phyloP scores from a whole-genome alignment of 23 tunicate species.

The Ascidia mentula region DNA sequence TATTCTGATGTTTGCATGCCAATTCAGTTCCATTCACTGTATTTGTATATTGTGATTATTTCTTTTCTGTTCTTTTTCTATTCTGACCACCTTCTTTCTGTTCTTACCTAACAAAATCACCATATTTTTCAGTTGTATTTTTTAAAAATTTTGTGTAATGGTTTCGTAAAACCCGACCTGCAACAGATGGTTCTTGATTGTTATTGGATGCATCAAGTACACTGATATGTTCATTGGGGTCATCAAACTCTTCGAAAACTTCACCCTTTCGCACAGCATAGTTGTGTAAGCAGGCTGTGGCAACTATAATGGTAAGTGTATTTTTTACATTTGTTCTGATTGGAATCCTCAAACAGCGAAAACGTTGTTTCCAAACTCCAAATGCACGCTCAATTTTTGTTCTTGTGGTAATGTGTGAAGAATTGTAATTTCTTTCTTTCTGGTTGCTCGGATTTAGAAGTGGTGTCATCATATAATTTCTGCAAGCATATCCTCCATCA shows the following conservation, averaged over 20 bases:
- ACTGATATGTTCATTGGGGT: not conserved
- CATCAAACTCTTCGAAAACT: not conserved
- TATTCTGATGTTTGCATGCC: not conserved
- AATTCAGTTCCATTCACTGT: not conserved
- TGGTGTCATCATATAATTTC: constrained; percentile 62
- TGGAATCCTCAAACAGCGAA: constrained; percentile 32
- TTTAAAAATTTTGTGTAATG: constrained; percentile 1
- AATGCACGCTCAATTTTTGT: constrained; percentile 24
- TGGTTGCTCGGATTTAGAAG: constrained; percentile 12
- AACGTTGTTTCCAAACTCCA: constrained; percentile 48
- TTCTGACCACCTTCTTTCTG: not conserved
- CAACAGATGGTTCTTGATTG: not conserved
- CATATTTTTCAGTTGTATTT: not conserved
- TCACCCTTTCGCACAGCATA: constrained; percentile 19
- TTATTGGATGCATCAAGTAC: not conserved
- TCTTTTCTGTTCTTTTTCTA: not conserved
- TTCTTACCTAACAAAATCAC: not conserved
- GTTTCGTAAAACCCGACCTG: constrained; percentile 7
- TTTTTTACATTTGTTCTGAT: constrained; percentile 30
- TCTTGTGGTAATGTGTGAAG: constrained; percentile 37
- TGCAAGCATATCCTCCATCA: constrained; percentile 52
- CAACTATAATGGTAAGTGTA: constrained; percentile 36
- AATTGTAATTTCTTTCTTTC: constrained; percentile 31
- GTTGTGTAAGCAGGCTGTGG: constrained; percentile 47
- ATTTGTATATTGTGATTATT: not conserved